Evolutionary conservation across 1,140 invertebrate species (phyloP).

Genomic region (Papilio helenus): DNA sequence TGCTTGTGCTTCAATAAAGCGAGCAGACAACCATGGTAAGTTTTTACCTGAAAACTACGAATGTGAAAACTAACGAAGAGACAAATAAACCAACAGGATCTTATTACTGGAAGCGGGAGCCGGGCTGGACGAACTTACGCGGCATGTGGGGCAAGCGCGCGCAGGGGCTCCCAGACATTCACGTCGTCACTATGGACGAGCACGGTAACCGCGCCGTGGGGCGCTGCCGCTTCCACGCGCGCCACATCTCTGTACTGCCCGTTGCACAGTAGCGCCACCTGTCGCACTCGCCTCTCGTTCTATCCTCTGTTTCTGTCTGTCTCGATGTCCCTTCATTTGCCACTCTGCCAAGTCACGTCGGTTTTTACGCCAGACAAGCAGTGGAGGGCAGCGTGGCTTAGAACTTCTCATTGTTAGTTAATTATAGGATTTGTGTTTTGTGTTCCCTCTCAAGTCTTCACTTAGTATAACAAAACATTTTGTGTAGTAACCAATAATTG

Average conservation of each 20-base stretch:
- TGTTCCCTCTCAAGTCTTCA: background rate
- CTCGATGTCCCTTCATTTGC: background rate
- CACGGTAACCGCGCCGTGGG: constrained; percentile 60
- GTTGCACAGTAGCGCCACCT: constrained; percentile 40
- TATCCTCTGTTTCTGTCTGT: constrained; percentile 12
- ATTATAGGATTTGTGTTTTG: background rate
- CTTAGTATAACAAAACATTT: background rate
- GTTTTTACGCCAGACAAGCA: background rate
- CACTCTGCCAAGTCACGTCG: background rate
- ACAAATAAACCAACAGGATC: constrained; percentile 61
- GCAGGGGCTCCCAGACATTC: constrained; percentile 45
- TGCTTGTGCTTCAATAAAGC: background rate
- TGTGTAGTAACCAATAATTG: background rate
- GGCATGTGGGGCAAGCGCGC: constrained; percentile 88
- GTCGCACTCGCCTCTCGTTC: constrained; percentile 32
- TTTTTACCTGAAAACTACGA: background rate
- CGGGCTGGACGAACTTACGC: constrained; percentile 89
- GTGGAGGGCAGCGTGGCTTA: background rate
- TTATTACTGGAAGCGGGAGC: constrained; percentile 87
- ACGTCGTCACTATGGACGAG: constrained; percentile 47
- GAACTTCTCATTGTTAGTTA: background rate
- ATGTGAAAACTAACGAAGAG: constrained; percentile 26
- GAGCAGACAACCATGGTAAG: background rate
- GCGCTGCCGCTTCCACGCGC: constrained; percentile 35
- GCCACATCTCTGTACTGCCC: constrained; percentile 1